Base-by-base conservation (phyloP, 2,113 vertebrate genomes). In the Chauna torquata region DNA sequence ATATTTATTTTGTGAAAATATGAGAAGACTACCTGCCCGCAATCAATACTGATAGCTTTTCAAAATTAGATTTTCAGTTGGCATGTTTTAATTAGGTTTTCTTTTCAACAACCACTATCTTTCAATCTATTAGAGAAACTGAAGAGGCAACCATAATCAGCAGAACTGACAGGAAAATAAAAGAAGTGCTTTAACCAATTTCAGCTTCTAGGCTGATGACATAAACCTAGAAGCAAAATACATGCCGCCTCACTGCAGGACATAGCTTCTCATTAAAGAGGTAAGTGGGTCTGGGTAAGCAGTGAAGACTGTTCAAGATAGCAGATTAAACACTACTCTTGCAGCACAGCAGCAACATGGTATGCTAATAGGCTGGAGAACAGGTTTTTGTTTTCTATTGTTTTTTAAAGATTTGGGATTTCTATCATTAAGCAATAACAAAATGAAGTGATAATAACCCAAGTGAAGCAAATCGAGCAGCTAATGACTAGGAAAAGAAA, bases 251-350 rank as follows among this genome's bases (percentile, higher is more conserved):
- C 96, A 38, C 96, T 80, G 95, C 82, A 74, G 94, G 95, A 94
- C 83, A 90, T 88, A 96, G 91, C 92, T 94, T 88, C 96, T 97
- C 96, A 96, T 97, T 96, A 97, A 94, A 97, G 92, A 96, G 95
- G 94, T 88, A 97, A 95, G 91, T 92, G 96, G 94, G 93, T 89
- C 94, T 96, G 91, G 80, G 93, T 77, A 95, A 93, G 94, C 93
- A 89, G 87, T 22, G 82, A 74, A 92, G 96, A 91, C 95, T 91
- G 83, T 93, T 97, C 92, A 69, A 94, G 95, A 87, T 88, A 97
- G 89, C 92, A 97, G 94, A 97, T 96, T 96, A 96, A 97, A 97
- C 91, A 82, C 80, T 16, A 81, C 78, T 36, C 87, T 83, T 97
- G 86, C 86, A 92, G 82, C 94, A 83, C 13, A 18, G 82, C 49